Percentiles rank a stretch among this genome's conserved stretches.
phyloP scores from a whole-genome alignment of 2,888 invertebrate genomes.

The Octonoba sinensis region DNA sequence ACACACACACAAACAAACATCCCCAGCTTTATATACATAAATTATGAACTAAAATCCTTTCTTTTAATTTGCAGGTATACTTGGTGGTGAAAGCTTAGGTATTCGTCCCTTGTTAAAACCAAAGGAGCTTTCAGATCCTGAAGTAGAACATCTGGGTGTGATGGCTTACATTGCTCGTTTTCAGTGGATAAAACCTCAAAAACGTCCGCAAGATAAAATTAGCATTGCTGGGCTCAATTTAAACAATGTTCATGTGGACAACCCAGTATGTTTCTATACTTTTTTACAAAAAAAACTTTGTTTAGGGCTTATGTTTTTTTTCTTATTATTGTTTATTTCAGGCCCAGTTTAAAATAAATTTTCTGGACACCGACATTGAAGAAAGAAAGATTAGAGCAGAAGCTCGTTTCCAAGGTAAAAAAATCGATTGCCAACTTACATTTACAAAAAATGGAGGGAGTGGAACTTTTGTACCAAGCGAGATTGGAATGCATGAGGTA shows the following conservation, averaged over 20 bases:
- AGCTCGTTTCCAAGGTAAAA: conserved; percentile 83
- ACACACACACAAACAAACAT: too few species aligned
- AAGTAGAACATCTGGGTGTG: conserved; percentile 95
- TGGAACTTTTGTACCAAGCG: conserved; percentile 87
- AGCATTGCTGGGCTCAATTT: conserved; percentile 82
- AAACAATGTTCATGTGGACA: conserved; percentile 87
- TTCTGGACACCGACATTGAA: conserved; percentile 77
- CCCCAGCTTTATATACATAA: too few species aligned
- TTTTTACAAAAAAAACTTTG: background rate
- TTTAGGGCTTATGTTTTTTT: background rate
- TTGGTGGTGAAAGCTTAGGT: conserved; percentile 78
- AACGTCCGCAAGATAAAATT: conserved; percentile 85
- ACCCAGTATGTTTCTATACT: conserved; percentile 77
- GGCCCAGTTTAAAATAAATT: conserved; percentile 73
- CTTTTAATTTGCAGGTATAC: conserved; percentile 73
- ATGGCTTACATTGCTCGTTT: conserved; percentile 97
- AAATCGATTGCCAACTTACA: conserved; percentile 76
- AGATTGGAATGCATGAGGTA: conserved; percentile 92
- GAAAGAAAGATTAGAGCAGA: conserved; percentile 81
- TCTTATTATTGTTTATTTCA: conserved; percentile 58
- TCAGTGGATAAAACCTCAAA: conserved; percentile 88
- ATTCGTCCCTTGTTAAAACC: conserved; percentile 91
- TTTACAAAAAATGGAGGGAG: conserved; percentile 80
- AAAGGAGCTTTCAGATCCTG: conserved; percentile 93
- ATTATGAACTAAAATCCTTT: too few species aligned